phyloP scores from a whole-genome alignment of 2,888 invertebrate genomes.

The Agrotis puta region DNA sequence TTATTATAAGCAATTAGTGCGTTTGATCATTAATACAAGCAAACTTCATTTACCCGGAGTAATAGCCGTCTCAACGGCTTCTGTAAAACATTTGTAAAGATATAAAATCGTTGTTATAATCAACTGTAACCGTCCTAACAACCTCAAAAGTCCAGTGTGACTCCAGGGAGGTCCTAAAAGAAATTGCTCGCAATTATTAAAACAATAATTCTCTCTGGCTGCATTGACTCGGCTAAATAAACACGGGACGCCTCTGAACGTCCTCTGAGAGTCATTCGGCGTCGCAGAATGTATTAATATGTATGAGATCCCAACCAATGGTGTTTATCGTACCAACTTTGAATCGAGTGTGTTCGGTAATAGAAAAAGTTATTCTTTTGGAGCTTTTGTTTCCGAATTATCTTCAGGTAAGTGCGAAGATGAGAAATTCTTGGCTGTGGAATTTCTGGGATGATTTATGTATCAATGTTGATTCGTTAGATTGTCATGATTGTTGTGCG shows the following conservation, averaged over 20 bases:
- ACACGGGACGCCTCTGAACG: conserved; percentile 69
- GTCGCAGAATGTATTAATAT: conserved; percentile 81
- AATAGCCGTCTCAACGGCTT: conserved; percentile 1
- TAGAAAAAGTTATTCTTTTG: conserved; percentile 71
- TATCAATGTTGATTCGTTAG: conserved; percentile 23
- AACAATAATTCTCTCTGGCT: conserved; percentile 63
- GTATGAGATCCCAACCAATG: conserved; percentile 74
- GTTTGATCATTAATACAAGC: conserved; percentile 1
- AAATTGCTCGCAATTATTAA: conserved; percentile 65
- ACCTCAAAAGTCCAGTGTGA: conserved; percentile 51
- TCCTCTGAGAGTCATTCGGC: conserved; percentile 76
- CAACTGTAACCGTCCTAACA: conserved; percentile 34
- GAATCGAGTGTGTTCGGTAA: conserved; percentile 64
- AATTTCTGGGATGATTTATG: conserved; percentile 16
- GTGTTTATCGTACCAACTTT: conserved; percentile 71
- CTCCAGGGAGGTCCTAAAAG: conserved; percentile 60
- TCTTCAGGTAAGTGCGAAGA: conserved; percentile 54
- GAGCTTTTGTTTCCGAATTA: conserved; percentile 62
- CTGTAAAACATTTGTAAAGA: conserved; percentile 23
- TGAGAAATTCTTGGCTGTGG: conserved; percentile 25
- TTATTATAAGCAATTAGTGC: conserved; percentile 17
- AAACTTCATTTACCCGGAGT: neutral
- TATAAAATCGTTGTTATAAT: conserved; percentile 47
- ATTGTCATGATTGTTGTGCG: conserved; percentile 12
- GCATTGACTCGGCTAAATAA: conserved; percentile 70